Percentiles rank a stretch among this genome's conserved stretches.
Conservation (phyloP, 92 coral and sea anemone genomes). For the Phenganax subtilis region DNA sequence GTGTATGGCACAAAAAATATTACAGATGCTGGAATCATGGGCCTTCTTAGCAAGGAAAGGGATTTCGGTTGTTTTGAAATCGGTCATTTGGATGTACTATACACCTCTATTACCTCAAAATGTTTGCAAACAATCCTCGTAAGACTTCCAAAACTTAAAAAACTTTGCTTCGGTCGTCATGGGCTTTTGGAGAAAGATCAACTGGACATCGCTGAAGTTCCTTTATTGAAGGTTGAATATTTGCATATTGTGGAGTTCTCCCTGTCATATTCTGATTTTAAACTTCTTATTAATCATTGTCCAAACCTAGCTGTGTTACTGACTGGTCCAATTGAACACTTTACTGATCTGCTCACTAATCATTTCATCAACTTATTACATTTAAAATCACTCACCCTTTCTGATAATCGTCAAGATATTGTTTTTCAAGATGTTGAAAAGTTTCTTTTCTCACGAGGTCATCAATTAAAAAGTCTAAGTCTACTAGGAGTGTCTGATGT, state of each 20-base stretch:
- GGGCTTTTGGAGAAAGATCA: neutral
- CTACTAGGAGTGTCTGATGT: neutral
- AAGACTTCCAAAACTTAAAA: constrained; percentile 50
- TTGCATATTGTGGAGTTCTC: neutral
- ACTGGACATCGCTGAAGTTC: neutral
- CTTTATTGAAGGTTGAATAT: neutral
- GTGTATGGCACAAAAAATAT: constrained; percentile 56
- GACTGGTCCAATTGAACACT: neutral
- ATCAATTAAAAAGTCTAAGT: neutral
- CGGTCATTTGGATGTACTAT: constrained; percentile 56
- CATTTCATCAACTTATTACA: neutral
- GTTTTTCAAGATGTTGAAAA: constrained; percentile 9
- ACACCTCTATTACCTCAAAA: constrained; percentile 56
- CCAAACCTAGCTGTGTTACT: neutral
- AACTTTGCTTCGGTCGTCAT: constrained; percentile 42
- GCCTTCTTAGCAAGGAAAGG: constrained; percentile 37
- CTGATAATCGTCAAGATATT: neutral
- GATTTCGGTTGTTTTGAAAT: constrained; percentile 40
- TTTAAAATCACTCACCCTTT: constrained; percentile 2
- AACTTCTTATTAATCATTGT: constrained; percentile 5
- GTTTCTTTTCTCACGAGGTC: neutral
- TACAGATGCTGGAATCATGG: constrained; percentile 58
- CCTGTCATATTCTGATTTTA: neutral
- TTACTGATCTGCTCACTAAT: neutral
- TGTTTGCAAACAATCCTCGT: constrained; percentile 48